These are phyloP conservation scores for Blastobasis adustella DNA, from an alignment of 2,888 invertebrate genomes.

Conservation along the genomic window DNA sequence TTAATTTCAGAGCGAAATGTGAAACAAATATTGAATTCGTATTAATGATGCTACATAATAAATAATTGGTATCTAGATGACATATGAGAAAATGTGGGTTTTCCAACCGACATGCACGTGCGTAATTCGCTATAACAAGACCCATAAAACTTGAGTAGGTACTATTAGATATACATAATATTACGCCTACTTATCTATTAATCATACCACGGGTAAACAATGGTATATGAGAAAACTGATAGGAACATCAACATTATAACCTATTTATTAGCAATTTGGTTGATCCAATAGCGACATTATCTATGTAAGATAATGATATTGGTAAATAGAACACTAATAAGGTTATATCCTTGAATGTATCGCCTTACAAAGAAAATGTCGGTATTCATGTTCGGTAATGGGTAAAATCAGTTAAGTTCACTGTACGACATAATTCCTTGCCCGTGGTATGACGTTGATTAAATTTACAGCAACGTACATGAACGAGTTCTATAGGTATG, in stretches of 20 bases:
- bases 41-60: too few relatives aligned
- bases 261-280: background rate
- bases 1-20: too few relatives aligned
- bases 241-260: slow-evolving; percentile 4
- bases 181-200: slow-evolving; percentile 28
- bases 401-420: too few relatives aligned
- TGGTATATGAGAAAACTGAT: slow-evolving; percentile 32
- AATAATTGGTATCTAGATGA: too few relatives aligned
- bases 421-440: slow-evolving; percentile 3
- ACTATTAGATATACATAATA: too few relatives aligned
- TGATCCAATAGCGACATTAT: too few relatives aligned
- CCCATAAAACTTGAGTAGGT: slow-evolving; percentile 18
- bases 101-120: background rate
- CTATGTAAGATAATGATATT: background rate
- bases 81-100: too few relatives aligned
- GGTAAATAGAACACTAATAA: background rate
- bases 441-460: slow-evolving; percentile 8
- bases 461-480: slow-evolving; percentile 46
- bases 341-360: too few relatives aligned
- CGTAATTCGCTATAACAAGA: slow-evolving; percentile 7
- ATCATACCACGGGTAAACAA: slow-evolving; percentile 43
- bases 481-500: slow-evolving; percentile 48
- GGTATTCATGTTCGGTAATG: too few relatives aligned
- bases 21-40: too few relatives aligned
- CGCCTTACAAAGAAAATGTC: too few relatives aligned